These are phyloP conservation scores for Neoarius graeffei DNA, from an alignment of 2,113 vertebrate genomes.

Conservation along the genomic window DNA sequence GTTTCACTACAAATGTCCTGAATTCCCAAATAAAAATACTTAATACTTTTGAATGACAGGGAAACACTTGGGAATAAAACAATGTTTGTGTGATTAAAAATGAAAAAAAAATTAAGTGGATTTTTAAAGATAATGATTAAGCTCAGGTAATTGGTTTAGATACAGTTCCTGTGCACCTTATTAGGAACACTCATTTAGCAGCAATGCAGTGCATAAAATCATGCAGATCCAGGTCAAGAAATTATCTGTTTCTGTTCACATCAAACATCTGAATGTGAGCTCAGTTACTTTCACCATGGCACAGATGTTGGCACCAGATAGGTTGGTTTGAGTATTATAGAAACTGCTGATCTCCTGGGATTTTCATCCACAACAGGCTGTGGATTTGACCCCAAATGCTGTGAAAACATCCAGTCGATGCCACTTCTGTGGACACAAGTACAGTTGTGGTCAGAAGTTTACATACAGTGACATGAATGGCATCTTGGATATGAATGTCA, in stretches of 20 bases:
- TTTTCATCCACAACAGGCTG: no score
- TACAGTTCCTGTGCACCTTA: neutral
- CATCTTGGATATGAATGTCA: no score
- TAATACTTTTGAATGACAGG: neutral
- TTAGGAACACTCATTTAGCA: neutral
- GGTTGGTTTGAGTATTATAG: no score
- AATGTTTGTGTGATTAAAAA: neutral
- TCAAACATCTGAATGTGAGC: neutral
- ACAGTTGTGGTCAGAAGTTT: no score
- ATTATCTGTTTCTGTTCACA: neutral
- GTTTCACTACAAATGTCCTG: neutral
- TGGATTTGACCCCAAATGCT: neutral
- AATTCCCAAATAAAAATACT: neutral
- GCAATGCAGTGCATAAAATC: neutral
- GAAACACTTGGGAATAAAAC: slow-evolving; percentile 14
- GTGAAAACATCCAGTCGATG: neutral
- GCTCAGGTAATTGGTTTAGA: neutral
- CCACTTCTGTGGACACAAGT: neutral
- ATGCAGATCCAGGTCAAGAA: neutral
- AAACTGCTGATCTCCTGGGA: no score
- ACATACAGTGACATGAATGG: no score
- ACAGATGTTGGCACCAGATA: neutral
- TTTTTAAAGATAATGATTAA: neutral
- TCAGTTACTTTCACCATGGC: neutral
- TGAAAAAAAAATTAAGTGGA: neutral